A percentile compares a stretch with the other conserved stretches of the same genome.
Evolutionary conservation across 2,797 vertebrate species (phyloP).

Genomic region (Platyrinchus mystaceus): DNA sequence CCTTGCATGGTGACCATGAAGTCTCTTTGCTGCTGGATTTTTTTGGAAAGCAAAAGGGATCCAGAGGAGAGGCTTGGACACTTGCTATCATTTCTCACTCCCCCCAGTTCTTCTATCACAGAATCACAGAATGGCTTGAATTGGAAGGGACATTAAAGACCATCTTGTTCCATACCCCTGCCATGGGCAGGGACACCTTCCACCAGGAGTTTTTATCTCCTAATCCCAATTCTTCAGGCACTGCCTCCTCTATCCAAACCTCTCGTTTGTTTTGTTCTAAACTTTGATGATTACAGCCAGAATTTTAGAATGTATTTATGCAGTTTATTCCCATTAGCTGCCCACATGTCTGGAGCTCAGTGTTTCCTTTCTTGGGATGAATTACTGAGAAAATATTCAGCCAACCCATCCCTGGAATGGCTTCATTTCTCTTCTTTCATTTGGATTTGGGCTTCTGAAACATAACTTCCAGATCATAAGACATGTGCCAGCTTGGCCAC

Average conservation of each 20-base stretch:
- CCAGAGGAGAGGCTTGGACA: not conserved
- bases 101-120: not conserved
- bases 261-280: not conserved
- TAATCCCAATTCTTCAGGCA: not conserved
- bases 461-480: not conserved
- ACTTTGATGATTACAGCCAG: not conserved
- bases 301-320: not conserved
- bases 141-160: not conserved
- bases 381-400: not conserved
- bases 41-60: not conserved
- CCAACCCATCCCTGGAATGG: not conserved
- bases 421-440: not conserved
- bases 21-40: not conserved
- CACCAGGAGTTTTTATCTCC: not conserved
- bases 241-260: not conserved
- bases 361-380: not conserved
- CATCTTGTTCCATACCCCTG: not conserved
- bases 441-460: not conserved
- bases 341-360: not conserved
- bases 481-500: not conserved
- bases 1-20: not conserved
- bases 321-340: not conserved
- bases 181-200: not conserved
- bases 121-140: not conserved
- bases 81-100: not conserved